A percentile compares a stretch with the other conserved stretches of the same genome.
phyloP scores from a whole-genome alignment of 2,888 invertebrate genomes.

The Ochropleura leucogaster region DNA sequence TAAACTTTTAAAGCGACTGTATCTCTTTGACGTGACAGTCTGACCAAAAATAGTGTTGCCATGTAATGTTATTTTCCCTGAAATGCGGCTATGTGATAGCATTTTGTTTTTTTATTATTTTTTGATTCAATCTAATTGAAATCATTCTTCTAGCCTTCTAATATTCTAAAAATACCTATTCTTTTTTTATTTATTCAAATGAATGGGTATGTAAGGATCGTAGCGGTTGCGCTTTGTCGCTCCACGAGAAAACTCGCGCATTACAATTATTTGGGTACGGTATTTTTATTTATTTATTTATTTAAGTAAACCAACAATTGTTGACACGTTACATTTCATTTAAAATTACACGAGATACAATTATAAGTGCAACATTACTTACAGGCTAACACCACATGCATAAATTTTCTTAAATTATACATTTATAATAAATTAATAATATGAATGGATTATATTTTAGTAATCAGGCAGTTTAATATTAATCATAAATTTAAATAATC shows the following conservation, averaged over 20 bases:
- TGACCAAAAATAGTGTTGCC: constrained; percentile 72
- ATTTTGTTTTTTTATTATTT: background rate
- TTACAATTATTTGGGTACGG: background rate
- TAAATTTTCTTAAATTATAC: no score
- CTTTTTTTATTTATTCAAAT: background rate
- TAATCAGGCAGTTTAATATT: no score
- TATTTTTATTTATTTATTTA: no score
- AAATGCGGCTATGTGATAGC: background rate
- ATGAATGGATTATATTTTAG: no score
- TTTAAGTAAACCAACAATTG: no score
- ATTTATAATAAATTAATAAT: no score
- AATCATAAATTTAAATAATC: no score
- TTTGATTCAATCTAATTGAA: background rate
- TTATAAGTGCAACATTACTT: no score
- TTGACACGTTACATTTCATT: no score
- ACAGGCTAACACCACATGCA: no score
- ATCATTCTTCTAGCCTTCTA: background rate
- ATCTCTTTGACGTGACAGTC: constrained; percentile 62
- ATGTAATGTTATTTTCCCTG: constrained; percentile 20
- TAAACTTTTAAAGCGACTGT: constrained; percentile 15
- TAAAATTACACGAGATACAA: no score
- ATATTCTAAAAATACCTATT: background rate
- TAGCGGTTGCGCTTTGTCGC: background rate
- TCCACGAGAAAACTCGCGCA: no score
- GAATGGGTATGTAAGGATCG: background rate